Percentiles rank a stretch among this genome's conserved stretches.
Evolutionary conservation across 2,888 invertebrate species (phyloP).

Genomic region (Protonemura montana): DNA sequence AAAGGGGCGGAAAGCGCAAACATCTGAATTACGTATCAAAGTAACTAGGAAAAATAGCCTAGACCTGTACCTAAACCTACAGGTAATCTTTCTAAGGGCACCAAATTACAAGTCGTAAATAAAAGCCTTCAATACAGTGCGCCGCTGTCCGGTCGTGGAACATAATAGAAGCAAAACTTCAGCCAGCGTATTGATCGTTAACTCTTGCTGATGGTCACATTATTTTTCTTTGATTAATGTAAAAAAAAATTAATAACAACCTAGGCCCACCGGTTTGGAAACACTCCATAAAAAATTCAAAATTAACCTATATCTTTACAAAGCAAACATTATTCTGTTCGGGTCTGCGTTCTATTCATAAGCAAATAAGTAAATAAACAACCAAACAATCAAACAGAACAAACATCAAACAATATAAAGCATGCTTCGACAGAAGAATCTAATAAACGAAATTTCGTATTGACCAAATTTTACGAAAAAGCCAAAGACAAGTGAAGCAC

Average conservation of each 20-base stretch:
- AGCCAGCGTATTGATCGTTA: background rate
- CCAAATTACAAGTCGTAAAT: no score
- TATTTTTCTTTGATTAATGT: conserved; percentile 12
- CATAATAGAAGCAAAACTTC: no score
- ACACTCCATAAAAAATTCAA: conserved; percentile 12
- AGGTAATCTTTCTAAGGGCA: no score
- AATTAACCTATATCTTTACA: conserved; percentile 7
- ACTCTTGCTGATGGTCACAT: background rate
- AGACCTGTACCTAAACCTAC: no score
- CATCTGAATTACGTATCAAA: background rate
- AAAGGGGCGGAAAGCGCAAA: background rate
- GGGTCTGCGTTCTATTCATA: background rate
- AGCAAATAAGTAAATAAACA: conserved; percentile 12
- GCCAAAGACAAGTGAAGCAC: conserved; percentile 7
- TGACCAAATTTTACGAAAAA: background rate
- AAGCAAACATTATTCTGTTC: background rate
- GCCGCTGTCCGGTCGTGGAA: no score
- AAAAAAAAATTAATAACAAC: background rate
- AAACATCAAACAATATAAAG: conserved; percentile 12
- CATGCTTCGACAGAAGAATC: conserved; percentile 7
- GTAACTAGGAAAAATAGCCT: no score
- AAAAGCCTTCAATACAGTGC: no score
- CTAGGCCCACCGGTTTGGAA: background rate
- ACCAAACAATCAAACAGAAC: conserved; percentile 12
- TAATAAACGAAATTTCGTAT: background rate